Evolutionary conservation across 2,113 vertebrate genomes (phyloP).

Genomic region (Odobenus rosmarus): DNA sequence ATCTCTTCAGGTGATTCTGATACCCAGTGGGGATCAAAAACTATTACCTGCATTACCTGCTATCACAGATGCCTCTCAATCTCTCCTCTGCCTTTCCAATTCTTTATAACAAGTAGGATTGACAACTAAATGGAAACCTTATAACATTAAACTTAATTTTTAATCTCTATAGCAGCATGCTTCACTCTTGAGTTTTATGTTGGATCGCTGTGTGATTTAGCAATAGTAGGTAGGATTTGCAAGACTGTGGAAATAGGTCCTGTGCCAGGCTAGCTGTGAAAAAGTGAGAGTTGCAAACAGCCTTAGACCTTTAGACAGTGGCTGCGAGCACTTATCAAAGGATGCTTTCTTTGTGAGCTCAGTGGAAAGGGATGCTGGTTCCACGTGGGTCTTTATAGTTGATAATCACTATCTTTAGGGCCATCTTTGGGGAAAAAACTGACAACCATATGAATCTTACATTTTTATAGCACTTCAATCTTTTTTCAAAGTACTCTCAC

Average conservation of each 20-base stretch:
- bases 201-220: neutral
- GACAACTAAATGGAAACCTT: neutral
- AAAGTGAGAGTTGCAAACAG: conserved; percentile 19
- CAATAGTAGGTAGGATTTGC: conserved; percentile 17
- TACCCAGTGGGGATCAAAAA: too few species aligned
- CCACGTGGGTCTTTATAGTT: conserved; percentile 56
- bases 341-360: conserved; percentile 54
- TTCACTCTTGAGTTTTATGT: neutral
- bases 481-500: conserved; percentile 74
- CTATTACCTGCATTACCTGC: too few species aligned
- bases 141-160: neutral
- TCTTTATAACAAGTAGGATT: neutral
- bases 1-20: too few species aligned
- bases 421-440: conserved; percentile 60
- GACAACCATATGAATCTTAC: conserved; percentile 75
- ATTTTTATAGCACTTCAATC: conserved; percentile 73
- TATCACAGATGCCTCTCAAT: neutral
- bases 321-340: conserved; percentile 70
- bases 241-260: conserved; percentile 28
- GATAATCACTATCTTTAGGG: conserved; percentile 78
- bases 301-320: conserved; percentile 38
- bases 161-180: neutral
- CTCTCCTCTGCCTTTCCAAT: neutral
- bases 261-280: conserved; percentile 33
- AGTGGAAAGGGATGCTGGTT: conserved; percentile 38